Evolutionary conservation across 30 jellyfish, hydroid and myxozoan genomes (phyloP).

Genomic region (Aurelia sp.): DNA sequence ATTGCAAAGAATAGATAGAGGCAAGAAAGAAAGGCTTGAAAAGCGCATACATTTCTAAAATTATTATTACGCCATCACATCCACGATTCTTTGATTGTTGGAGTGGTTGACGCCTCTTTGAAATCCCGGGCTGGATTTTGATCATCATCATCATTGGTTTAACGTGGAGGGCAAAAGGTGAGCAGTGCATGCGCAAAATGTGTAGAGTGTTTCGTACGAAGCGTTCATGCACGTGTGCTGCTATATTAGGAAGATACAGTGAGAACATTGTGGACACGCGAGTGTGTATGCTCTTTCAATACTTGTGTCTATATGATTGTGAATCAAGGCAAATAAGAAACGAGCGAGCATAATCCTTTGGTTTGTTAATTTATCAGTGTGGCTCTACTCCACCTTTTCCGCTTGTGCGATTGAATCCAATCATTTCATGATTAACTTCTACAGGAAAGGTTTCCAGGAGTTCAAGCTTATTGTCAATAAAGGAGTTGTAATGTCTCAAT

Average conservation of each 20-base stretch:
- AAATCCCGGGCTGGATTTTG: background rate
- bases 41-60: constrained; percentile 51
- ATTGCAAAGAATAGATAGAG: constrained; percentile 9
- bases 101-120: too few species aligned
- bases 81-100: constrained; percentile 3
- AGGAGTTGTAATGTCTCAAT: too few species aligned
- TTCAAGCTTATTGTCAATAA: too few species aligned
- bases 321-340: constrained; percentile 26
- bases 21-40: constrained; percentile 39
- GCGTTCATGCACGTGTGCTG: too few species aligned
- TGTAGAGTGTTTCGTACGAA: too few species aligned
- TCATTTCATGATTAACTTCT: too few species aligned
- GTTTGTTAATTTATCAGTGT: background rate
- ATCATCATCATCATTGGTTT: too few species aligned
- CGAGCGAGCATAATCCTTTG: constrained; percentile 28
- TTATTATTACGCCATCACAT: background rate
- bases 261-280: constrained; percentile 57
- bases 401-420: constrained; percentile 4
- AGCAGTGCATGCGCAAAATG: too few species aligned
- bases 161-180: too few species aligned
- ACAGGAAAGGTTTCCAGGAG: too few species aligned
- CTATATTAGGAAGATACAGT: too few species aligned
- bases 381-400: background rate
- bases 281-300: constrained; percentile 48
- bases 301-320: constrained; percentile 45